phyloP scores from a whole-genome alignment of 2,888 invertebrate genomes.

The Antheraea yamamai region DNA sequence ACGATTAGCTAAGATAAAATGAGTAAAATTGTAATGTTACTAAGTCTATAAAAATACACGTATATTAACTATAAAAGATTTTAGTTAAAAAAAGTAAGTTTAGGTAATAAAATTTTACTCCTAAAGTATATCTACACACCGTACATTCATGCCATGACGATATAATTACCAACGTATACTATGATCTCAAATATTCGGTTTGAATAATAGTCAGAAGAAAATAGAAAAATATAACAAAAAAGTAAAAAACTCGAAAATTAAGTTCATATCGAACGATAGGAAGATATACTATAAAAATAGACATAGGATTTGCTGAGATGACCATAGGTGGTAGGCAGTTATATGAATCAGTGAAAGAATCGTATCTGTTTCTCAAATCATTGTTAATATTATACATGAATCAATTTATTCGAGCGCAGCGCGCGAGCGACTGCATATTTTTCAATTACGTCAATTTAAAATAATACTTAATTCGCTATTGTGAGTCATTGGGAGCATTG shows the following conservation, averaged over 20 bases:
- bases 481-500: conserved; percentile 78
- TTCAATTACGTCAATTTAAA: conserved; percentile 82
- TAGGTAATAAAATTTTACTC: too few species aligned
- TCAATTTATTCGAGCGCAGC: conserved; percentile 75
- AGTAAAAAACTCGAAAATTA: neutral
- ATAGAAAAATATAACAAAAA: neutral
- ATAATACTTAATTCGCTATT: conserved; percentile 82
- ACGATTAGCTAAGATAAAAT: neutral
- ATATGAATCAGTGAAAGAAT: neutral
- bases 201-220: too few species aligned
- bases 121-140: too few species aligned
- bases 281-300: neutral
- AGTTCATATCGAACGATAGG: neutral
- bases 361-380: conserved; percentile 47
- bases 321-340: neutral
- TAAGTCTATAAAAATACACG: too few species aligned
- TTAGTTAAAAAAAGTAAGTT: too few species aligned
- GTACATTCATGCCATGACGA: too few species aligned
- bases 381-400: conserved; percentile 74
- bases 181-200: too few species aligned
- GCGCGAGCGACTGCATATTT: conserved; percentile 79
- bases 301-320: neutral
- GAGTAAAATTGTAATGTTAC: too few species aligned
- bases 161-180: too few species aligned
- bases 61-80: too few species aligned